Conservation (phyloP, 2,797 vertebrate species). For the Spinibarbus caldwelli region DNA sequence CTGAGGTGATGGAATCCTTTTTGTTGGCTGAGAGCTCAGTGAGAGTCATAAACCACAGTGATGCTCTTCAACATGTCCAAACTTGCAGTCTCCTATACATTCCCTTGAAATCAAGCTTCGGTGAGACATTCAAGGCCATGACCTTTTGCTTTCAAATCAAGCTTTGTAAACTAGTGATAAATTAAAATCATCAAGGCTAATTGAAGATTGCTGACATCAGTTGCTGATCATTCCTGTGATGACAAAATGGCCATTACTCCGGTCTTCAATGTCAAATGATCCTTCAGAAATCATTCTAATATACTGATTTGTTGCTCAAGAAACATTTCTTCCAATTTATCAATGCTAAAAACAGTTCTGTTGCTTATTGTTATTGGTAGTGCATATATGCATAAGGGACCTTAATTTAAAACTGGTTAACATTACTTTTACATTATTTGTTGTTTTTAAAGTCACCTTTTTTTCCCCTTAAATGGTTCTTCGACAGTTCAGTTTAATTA, state of each 20-base stretch:
- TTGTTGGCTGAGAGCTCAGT: slow-evolving; percentile 21
- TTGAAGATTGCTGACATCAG: neutral
- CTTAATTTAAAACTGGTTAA: neutral
- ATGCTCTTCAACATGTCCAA: slow-evolving; percentile 24
- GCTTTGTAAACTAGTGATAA: neutral
- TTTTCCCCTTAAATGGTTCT: neutral
- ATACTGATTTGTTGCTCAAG: neutral
- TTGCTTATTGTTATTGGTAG: neutral
- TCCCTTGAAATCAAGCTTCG: neutral
- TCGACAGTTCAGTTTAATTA: neutral
- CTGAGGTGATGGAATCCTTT: slow-evolving; percentile 27
- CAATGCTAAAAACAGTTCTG: neutral
- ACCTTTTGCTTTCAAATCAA: neutral
- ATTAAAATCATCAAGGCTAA: neutral
- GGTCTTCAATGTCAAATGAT: neutral
- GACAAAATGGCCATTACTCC: neutral
- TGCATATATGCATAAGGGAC: neutral
- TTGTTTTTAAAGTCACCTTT: neutral
- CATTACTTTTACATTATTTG: neutral
- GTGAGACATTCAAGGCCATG: neutral
- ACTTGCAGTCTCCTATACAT: neutral
- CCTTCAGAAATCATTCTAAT: neutral
- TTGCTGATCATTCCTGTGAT: neutral
- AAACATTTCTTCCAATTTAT: neutral
- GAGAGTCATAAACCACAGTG: slow-evolving; percentile 25